Evolutionary conservation across 2,888 invertebrate species (phyloP).

Genomic region (Podabrus alpinus): DNA sequence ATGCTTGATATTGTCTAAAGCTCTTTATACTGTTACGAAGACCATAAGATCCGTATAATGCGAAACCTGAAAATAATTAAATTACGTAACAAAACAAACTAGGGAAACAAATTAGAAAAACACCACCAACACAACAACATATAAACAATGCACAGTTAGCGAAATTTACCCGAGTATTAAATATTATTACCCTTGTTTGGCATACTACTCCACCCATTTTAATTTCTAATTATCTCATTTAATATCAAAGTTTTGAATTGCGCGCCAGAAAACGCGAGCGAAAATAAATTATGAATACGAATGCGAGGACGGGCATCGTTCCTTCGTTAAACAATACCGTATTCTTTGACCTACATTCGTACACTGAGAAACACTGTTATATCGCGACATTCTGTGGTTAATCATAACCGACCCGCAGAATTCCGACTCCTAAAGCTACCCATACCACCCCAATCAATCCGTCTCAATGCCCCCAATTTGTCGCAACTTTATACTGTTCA

Average conservation of each 20-base stretch:
- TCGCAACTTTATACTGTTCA: constrained; percentile 41
- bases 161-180: background rate
- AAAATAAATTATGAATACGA: background rate
- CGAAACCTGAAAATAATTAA: constrained; percentile 61
- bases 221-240: background rate
- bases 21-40: constrained; percentile 57
- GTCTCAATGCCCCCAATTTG: constrained; percentile 32
- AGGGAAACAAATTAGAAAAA: background rate
- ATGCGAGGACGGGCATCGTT: too few species aligned
- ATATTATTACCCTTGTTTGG: background rate
- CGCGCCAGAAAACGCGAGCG: background rate
- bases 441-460: constrained; percentile 7
- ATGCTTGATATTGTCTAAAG: constrained; percentile 50
- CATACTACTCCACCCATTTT: background rate
- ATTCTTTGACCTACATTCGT: too few species aligned
- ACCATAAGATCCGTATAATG: constrained; percentile 74
- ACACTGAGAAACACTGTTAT: background rate
- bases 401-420: too few species aligned
- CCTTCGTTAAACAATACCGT: too few species aligned
- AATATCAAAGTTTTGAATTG: background rate
- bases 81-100: constrained; percentile 6
- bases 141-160: constrained; percentile 26
- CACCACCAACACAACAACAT: background rate
- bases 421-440: background rate
- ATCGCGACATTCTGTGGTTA: background rate